A percentile compares a stretch with the other conserved stretches of the same genome.
These are phyloP conservation scores for Ammodytes dubius DNA, from an alignment of 2,113 vertebrate genomes.

Conservation along the genomic window DNA sequence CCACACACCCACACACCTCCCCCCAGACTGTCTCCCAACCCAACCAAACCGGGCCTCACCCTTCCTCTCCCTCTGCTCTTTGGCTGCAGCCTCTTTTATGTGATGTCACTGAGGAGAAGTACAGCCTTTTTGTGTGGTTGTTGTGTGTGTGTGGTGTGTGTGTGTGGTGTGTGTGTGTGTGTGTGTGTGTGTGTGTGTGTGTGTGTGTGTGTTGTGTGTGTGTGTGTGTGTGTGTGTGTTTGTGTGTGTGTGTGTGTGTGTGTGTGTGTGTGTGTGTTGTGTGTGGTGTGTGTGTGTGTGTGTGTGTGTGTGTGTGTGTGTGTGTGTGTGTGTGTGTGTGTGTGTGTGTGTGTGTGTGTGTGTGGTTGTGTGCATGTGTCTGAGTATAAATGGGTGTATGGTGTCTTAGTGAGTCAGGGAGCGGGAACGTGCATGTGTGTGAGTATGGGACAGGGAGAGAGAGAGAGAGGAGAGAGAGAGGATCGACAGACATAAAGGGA, in stretches of 20 bases:
- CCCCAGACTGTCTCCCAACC: constrained; percentile 49
- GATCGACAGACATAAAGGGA: constrained; percentile 14
- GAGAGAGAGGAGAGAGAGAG: constrained; percentile 24
- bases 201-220: no score
- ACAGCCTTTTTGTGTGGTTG: constrained; percentile 30
- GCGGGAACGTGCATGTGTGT: constrained; percentile 34
- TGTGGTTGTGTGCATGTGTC: background rate
- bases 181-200: no score
- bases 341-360: constrained; percentile 31
- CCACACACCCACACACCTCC: background rate
- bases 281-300: background rate
- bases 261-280: constrained; percentile 30
- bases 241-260: constrained; percentile 16
- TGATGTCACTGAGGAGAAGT: constrained; percentile 75
- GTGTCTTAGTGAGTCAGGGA: constrained; percentile 60
- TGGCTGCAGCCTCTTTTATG: constrained; percentile 55
- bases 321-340: constrained; percentile 10
- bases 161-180: no score
- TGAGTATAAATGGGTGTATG: constrained; percentile 32
- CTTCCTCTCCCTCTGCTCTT: constrained; percentile 57
- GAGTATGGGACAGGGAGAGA: constrained; percentile 42
- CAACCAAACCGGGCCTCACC: constrained; percentile 36
- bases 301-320: no score
- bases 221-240: no score
- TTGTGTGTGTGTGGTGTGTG: background rate